These are phyloP conservation scores for Melanaphis sacchari DNA, from an alignment of 1,140 invertebrate species.

Conservation along the genomic window DNA sequence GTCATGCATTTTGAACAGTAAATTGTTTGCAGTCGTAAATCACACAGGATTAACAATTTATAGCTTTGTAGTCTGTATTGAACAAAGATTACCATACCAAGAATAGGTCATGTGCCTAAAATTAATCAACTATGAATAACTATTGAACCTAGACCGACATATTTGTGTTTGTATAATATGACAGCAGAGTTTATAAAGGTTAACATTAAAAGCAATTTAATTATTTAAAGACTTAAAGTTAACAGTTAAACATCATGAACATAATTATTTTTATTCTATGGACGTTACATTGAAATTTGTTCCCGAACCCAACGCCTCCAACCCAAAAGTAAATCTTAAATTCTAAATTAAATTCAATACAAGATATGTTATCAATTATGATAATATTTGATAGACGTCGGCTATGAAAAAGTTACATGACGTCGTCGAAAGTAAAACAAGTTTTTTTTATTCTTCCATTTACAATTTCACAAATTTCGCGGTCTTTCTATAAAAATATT, in stretches of 20 bases:
- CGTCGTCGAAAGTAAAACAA: neutral
- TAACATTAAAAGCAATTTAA: neutral
- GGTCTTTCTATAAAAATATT: neutral
- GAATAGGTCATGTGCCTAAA: neutral
- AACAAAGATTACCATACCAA: neutral
- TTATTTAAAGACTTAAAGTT: neutral
- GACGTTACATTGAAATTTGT: too few relatives aligned
- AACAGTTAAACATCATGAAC: too few relatives aligned
- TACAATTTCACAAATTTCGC: neutral
- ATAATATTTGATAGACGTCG: neutral
- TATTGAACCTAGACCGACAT: neutral
- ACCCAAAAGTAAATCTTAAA: too few relatives aligned
- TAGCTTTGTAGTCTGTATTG: too few relatives aligned
- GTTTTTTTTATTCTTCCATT: neutral
- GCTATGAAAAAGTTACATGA: neutral
- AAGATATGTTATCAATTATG: neutral
- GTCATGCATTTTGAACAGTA: conserved; percentile 76
- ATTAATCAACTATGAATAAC: neutral
- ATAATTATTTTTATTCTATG: too few relatives aligned
- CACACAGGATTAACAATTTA: neutral
- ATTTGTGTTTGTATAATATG: neutral
- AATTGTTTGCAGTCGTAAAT: neutral
- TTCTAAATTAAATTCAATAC: too few relatives aligned
- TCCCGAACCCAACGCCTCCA: too few relatives aligned
- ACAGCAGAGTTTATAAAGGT: neutral